Evolutionary conservation across 2,888 invertebrate species (phyloP).

Genomic region (Neuroscelio doddi): DNA sequence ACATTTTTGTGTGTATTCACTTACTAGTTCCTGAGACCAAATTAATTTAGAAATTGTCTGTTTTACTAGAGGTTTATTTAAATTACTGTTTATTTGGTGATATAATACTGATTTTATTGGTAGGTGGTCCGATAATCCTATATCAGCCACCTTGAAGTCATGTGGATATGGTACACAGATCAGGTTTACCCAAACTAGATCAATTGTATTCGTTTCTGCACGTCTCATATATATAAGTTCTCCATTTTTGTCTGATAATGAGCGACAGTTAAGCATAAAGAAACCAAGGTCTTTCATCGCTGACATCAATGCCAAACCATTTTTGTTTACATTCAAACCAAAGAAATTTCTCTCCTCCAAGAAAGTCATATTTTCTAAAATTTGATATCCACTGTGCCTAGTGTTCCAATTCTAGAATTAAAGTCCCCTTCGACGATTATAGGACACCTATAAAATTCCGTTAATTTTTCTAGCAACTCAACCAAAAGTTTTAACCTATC

Average conservation of each 20-base stretch:
- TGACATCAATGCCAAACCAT: slow-evolving; percentile 5
- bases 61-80: too few relatives aligned
- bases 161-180: neutral
- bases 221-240: slow-evolving; percentile 9
- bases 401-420: slow-evolving; percentile 1
- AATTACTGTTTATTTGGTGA: neutral
- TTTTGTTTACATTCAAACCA: slow-evolving; percentile 5
- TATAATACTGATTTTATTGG: slow-evolving; percentile 7
- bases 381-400: neutral
- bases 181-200: slow-evolving; percentile 15
- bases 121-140: slow-evolving; percentile 9
- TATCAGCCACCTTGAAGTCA: slow-evolving; percentile 6
- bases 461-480: too few relatives aligned
- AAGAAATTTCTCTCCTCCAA: neutral
- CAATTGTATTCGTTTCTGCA: slow-evolving; percentile 15
- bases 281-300: slow-evolving; percentile 12
- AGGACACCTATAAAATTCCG: too few relatives aligned
- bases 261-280: slow-evolving; percentile 11
- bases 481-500: too few relatives aligned
- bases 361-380: neutral
- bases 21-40: neutral
- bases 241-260: slow-evolving; percentile 5
- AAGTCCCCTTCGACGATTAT: too few relatives aligned
- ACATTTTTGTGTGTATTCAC: too few relatives aligned
- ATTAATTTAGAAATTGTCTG: too few relatives aligned